These are phyloP conservation scores for Batillaria attramentaria DNA, from an alignment of 1,140 invertebrate species.

Conservation along the genomic window DNA sequence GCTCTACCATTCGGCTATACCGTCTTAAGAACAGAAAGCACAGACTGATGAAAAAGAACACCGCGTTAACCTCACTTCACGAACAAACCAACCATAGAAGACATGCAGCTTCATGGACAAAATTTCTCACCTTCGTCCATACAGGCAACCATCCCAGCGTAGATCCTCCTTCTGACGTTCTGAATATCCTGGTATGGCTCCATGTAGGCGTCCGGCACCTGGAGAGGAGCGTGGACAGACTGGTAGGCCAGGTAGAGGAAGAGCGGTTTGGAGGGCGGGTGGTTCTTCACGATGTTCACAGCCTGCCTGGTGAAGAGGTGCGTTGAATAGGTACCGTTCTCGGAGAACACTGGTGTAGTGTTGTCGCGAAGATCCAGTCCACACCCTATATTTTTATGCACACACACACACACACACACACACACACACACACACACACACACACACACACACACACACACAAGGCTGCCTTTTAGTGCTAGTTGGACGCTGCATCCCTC, in stretches of 20 bases:
- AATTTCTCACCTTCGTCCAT: slow-evolving; percentile 60
- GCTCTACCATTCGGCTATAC: too few species aligned
- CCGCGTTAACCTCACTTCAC: too few species aligned
- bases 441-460: too few species aligned
- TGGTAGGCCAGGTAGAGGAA: slow-evolving; percentile 68
- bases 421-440: too few species aligned
- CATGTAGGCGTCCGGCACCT: slow-evolving; percentile 60
- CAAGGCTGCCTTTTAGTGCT: not conserved
- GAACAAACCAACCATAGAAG: too few species aligned
- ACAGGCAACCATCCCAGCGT: slow-evolving; percentile 59
- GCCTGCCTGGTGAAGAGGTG: slow-evolving; percentile 53
- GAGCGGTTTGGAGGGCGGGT: slow-evolving; percentile 57
- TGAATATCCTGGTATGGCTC: slow-evolving; percentile 64
- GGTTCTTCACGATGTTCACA: slow-evolving; percentile 50
- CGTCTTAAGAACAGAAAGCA: too few species aligned
- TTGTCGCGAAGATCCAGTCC: slow-evolving; percentile 53
- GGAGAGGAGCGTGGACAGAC: slow-evolving; percentile 60
- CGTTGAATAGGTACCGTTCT: slow-evolving; percentile 54
- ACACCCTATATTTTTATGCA: too few species aligned
- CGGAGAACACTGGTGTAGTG: slow-evolving; percentile 27
- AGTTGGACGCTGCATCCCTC: too few species aligned
- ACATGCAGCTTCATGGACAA: too few species aligned
- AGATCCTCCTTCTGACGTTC: slow-evolving; percentile 47
- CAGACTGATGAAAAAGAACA: too few species aligned
- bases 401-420: too few species aligned